Evolutionary conservation across 2,797 vertebrate genomes (phyloP).

Genomic region (Dendrocincla tyrannina): DNA sequence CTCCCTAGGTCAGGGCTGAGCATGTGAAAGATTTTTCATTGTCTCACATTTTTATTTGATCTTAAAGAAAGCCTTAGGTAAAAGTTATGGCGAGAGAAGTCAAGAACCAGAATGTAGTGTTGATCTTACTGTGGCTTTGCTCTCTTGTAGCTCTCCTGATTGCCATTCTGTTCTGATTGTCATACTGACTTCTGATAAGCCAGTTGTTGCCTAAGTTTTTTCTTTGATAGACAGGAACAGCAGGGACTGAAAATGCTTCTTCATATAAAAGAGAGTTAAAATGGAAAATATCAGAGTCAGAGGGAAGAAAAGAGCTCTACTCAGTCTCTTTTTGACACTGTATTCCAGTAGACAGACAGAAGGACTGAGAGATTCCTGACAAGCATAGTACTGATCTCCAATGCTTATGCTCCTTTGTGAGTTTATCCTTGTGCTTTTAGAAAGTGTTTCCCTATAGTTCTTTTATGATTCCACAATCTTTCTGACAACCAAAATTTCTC

Average conservation of each 20-base stretch:
- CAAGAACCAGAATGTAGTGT: background rate
- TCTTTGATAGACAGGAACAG: background rate
- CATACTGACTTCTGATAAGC: constrained; percentile 26
- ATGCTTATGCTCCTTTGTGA: background rate
- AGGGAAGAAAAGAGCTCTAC: background rate
- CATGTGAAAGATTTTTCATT: background rate
- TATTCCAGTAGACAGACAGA: background rate
- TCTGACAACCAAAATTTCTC: background rate
- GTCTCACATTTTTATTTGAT: background rate
- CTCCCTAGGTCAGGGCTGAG: background rate
- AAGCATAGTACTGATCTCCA: background rate
- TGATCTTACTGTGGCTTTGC: background rate
- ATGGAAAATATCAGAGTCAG: background rate
- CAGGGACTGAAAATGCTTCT: background rate
- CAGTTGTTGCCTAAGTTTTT: background rate
- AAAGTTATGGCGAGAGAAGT: background rate
- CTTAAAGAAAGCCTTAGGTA: background rate
- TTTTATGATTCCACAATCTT: background rate
- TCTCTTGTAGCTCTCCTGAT: background rate
- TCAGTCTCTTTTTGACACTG: background rate
- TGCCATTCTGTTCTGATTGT: background rate
- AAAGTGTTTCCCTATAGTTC: background rate
- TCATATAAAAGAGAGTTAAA: background rate
- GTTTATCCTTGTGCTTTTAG: background rate
- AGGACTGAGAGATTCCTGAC: background rate